Evolutionary conservation across 2,888 invertebrate species (phyloP), one percentile per base, ranked within the genome.

Genomic region (Tachina lurida): DNA sequence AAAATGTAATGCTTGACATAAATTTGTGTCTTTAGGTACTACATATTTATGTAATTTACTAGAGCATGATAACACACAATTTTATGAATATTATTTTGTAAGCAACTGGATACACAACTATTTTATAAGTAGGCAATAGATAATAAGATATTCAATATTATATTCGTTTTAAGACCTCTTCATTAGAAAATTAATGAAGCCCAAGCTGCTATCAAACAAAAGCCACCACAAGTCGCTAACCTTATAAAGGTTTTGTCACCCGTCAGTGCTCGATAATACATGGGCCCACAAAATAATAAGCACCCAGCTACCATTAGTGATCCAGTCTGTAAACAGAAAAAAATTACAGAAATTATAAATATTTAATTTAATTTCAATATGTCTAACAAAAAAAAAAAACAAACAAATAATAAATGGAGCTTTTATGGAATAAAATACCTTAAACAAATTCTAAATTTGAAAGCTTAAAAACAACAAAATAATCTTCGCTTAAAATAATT

Each of bases 141-240:
- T 31, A 63, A 8, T 60, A 62, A 70, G 17, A 39, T 65, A 41
- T 70, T 70, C 7, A 15, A 31, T 62, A 52, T 41, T 45, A 58
- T 10, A 47, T 43, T 52, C 65, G 65, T 13, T 52, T 73, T 31
- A 63, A 56, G 60, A 58, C 58, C 60, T 56, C 60, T 54, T 73
- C 77, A 31, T 94, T 95, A 97, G 88, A 96, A 92, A 89, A 96
- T 94, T 95, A 97, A 95, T 82, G 96, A 94, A 19, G 98, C 92
- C 98, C 99, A 99, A 65, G 96, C 98, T 68, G 97, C 93, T 89
- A 98, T 98, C 60, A 98, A 95, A 89, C 97, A 95, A 82, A 96
- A 95, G 17, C 98, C 98, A 39, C 98, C 98, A 88, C 97, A 94
- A 0, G 98, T 98, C 10, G 98, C 97, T 47, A 97, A 93, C 88